A percentile compares a stretch with the other conserved stretches of the same genome.
phyloP scores from a whole-genome alignment of 1,140 invertebrate genomes.

The Stegodyphus mimosarum region DNA sequence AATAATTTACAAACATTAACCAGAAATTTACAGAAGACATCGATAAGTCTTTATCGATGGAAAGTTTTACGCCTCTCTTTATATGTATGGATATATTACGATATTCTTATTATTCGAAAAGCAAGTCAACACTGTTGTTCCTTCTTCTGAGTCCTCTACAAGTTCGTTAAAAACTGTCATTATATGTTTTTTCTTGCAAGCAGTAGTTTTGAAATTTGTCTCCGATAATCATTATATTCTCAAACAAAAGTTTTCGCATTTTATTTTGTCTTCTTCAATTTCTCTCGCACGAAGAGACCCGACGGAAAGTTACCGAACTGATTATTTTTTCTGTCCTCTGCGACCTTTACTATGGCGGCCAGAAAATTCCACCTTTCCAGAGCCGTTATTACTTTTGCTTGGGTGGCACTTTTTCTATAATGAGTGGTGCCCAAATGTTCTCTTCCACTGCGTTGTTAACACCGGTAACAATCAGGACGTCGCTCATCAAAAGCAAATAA shows the following conservation, averaged over 20 bases:
- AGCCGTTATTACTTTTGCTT: slow-evolving; percentile 30
- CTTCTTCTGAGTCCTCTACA: not conserved
- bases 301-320: not conserved
- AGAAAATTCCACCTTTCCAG: not conserved
- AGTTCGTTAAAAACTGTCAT: not conserved
- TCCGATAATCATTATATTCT: not conserved
- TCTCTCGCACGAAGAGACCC: slow-evolving; percentile 12
- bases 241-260: not conserved
- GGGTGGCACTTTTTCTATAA: not conserved
- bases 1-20: too few species aligned
- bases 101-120: too few species aligned
- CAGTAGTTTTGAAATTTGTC: not conserved
- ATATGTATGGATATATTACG: too few species aligned
- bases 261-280: not conserved
- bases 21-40: too few species aligned
- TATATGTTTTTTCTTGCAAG: not conserved
- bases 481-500: slow-evolving; percentile 53
- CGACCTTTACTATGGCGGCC: not conserved
- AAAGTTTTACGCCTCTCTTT: too few species aligned
- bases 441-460: slow-evolving; percentile 19
- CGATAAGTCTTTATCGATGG: too few species aligned
- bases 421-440: not conserved
- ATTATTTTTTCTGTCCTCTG: not conserved
- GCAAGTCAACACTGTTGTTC: not conserved
- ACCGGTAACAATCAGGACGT: slow-evolving; percentile 35